A percentile compares a stretch with the other conserved stretches of the same genome.
Conservation (phyloP, 2,888 invertebrate genomes). For the Artemia sinica region DNA sequence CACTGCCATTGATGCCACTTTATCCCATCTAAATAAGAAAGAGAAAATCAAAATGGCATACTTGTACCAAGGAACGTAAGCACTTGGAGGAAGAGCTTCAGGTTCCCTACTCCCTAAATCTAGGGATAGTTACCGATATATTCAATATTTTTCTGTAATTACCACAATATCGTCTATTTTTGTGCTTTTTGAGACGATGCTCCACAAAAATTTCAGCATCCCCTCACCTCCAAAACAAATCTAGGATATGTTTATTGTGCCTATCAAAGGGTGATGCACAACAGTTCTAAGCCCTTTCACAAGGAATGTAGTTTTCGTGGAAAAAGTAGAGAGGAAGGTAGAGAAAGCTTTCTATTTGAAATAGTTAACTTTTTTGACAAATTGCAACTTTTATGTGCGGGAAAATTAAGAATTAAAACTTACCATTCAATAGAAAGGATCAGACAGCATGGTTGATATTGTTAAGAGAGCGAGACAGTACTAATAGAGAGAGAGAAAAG, state of each 20-base stretch:
- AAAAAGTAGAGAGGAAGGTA: no score
- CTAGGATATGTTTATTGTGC: no score
- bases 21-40: constrained; percentile 43
- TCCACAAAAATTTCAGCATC: no score
- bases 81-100: background rate
- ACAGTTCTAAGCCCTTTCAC: no score
- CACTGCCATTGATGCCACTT: constrained; percentile 60
- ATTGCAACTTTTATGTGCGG: no score
- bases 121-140: background rate
- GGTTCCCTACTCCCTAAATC: background rate
- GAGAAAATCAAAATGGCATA: constrained; percentile 24
- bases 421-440: background rate
- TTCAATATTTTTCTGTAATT: no score
- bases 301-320: no score
- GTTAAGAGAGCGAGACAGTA: background rate
- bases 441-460: background rate
- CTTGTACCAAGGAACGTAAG: constrained; percentile 24
- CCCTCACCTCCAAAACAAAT: no score
- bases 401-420: constrained; percentile 17
- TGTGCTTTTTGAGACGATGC: no score
- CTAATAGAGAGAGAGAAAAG: background rate
- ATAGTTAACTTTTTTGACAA: no score
- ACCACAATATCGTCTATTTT: no score
- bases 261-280: no score
- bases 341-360: background rate